Evolutionary conservation across 2,113 vertebrate species (phyloP).

Genomic region (Nerophis lumbriciformis): DNA sequence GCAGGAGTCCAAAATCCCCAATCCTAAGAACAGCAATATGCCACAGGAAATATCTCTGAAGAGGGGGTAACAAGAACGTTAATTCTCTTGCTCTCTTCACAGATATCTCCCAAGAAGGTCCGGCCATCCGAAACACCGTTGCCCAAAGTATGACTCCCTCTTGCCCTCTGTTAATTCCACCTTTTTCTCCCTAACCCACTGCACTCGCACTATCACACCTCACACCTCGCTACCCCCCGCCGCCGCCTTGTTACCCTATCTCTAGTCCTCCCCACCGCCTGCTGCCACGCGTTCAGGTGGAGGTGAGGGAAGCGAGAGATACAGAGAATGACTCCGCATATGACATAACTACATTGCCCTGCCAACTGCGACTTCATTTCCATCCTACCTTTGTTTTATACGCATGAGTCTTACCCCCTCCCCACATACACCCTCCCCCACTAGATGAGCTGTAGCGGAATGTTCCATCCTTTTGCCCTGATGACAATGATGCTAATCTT

Average conservation of each 20-base stretch:
- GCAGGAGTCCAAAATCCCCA: slow-evolving; percentile 10
- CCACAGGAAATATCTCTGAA: slow-evolving; percentile 81
- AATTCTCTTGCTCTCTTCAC: slow-evolving; percentile 80
- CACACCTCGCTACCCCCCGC: slow-evolving; percentile 5
- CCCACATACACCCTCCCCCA: background rate
- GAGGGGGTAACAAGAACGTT: slow-evolving; percentile 73
- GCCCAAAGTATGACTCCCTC: slow-evolving; percentile 77
- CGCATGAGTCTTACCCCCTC: slow-evolving; percentile 45
- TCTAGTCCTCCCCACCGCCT: slow-evolving; percentile 37
- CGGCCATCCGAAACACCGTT: slow-evolving; percentile 75
- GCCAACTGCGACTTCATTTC: slow-evolving; percentile 47
- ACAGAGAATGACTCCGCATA: slow-evolving; percentile 44
- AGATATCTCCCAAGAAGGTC: slow-evolving; percentile 82
- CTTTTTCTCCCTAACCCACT: background rate
- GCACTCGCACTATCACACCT: slow-evolving; percentile 30
- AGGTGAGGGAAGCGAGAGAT: slow-evolving; percentile 35
- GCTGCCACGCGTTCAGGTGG: slow-evolving; percentile 59
- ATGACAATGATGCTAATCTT: slow-evolving; percentile 34
- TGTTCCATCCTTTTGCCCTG: slow-evolving; percentile 36
- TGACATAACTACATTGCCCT: slow-evolving; percentile 43
- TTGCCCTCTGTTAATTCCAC: slow-evolving; percentile 40
- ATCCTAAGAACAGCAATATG: slow-evolving; percentile 63
- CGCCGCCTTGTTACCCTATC: slow-evolving; percentile 42
- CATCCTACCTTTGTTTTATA: slow-evolving; percentile 38
- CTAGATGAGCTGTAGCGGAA: slow-evolving; percentile 38